Percentiles rank a stretch among this genome's conserved stretches.
Evolutionary conservation across 2,113 vertebrate species (phyloP).

Genomic region (Corydoras sp.): DNA sequence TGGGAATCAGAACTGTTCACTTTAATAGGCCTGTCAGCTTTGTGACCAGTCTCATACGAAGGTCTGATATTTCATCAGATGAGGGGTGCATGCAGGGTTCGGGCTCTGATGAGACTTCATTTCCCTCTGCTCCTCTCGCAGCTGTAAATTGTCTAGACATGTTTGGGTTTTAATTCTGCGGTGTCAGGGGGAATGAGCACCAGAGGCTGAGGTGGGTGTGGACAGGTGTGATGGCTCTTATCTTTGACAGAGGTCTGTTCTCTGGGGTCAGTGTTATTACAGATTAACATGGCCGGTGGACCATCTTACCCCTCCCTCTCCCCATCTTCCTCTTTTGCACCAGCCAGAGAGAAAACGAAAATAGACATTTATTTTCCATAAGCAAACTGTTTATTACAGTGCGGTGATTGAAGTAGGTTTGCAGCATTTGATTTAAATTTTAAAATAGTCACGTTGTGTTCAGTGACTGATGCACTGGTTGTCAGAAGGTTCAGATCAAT

Average conservation of each 20-base stretch:
- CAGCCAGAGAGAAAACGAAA: too few relatives aligned
- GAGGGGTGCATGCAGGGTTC: constrained; percentile 8
- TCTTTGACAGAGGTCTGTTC: constrained; percentile 16
- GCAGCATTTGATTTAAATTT: too few relatives aligned
- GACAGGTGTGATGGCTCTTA: constrained; percentile 27
- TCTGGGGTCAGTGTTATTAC: constrained; percentile 29
- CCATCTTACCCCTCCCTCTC: background rate
- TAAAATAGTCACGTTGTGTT: too few relatives aligned
- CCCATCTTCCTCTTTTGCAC: too few relatives aligned
- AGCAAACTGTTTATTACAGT: too few relatives aligned
- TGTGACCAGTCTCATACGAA: constrained; percentile 40
- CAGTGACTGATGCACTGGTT: too few relatives aligned
- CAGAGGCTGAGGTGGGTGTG: background rate
- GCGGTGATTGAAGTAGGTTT: too few relatives aligned
- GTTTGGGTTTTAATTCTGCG: constrained; percentile 17
- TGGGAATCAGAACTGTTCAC: constrained; percentile 69
- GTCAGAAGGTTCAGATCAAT: too few relatives aligned
- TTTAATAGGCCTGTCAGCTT: constrained; percentile 71
- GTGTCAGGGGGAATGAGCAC: constrained; percentile 15
- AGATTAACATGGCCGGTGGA: constrained; percentile 28
- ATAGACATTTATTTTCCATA: too few relatives aligned
- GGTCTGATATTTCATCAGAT: constrained; percentile 67
- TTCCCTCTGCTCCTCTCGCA: background rate
- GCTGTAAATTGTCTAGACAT: background rate
- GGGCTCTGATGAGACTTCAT: constrained; percentile 14